Evolutionary conservation across 2,888 invertebrate species (phyloP).

Genomic region (Boloria selene): DNA sequence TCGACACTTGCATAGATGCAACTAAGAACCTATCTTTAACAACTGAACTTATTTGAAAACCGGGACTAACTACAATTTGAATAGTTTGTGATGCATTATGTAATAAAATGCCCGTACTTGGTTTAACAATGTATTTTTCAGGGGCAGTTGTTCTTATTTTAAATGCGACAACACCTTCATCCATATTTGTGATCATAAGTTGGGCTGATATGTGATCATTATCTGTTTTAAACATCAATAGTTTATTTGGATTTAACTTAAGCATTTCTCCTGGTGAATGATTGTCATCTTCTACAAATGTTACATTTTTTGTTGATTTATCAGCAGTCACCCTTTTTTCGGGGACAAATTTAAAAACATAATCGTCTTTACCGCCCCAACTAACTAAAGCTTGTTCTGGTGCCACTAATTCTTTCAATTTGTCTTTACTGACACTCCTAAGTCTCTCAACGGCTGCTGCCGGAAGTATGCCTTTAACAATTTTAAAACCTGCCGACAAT

Average conservation of each 20-base stretch:
- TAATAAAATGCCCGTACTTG: constrained; percentile 87
- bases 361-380: constrained; percentile 90
- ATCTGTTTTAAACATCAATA: constrained; percentile 84
- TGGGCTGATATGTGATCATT: constrained; percentile 83
- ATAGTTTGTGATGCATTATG: constrained; percentile 83
- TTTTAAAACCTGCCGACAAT: constrained; percentile 91
- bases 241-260: constrained; percentile 82
- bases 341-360: constrained; percentile 84
- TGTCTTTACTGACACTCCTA: constrained; percentile 88
- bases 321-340: constrained; percentile 64
- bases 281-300: constrained; percentile 35
- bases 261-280: constrained; percentile 67
- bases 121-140: constrained; percentile 93
- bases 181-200: constrained; percentile 84
- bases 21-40: constrained; percentile 91
- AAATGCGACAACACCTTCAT: constrained; percentile 58
- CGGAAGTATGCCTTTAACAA: constrained; percentile 91
- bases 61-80: constrained; percentile 86
- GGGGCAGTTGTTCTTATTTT: constrained; percentile 96
- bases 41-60: constrained; percentile 83
- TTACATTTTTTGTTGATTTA: constrained; percentile 31
- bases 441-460: constrained; percentile 91
- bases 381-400: constrained; percentile 85
- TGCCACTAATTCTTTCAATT: constrained; percentile 86
- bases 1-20: constrained; percentile 85